Base-by-base conservation (phyloP, 1,140 invertebrate genomes). In the Conus ventricosus region DNA sequence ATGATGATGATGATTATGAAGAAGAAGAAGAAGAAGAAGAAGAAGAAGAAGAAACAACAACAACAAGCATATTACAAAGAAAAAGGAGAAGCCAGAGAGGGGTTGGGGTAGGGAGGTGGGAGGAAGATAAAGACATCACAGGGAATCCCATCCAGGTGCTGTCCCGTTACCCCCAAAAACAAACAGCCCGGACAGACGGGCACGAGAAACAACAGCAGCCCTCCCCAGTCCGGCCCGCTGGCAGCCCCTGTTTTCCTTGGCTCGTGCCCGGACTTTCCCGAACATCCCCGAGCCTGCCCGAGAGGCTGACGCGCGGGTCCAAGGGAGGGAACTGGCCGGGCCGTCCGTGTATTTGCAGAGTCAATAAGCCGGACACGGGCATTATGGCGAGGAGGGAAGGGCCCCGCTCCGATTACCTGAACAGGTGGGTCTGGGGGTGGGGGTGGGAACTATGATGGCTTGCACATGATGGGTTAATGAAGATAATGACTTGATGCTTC, bases 181-280 rank as follows among this genome's bases (percentile, higher is more conserved):
- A 13, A 71, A 23, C 67, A 71, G 1, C 23, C 20, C 6, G 67
- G 67, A 71, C 67, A 71, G 23, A n/a, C 67, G 6, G 15, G 67
- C 6, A 23, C 7, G 20, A n/a, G 23, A 71, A 71, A 11, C 39
- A 55, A 82, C 80, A 82, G 23, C 80, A 55, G 20, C 39, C 39
- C 27, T 82, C 80, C 54, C 80, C 27, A 10, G 15, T 23, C 10
- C 80, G 25, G 11, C 39, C 80, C n/a, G 25, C 57, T 54, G 53
- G 53, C 78, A 81, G 53, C 25, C 6, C 27, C 78, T 81, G 27
- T 81, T 71, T 81, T 27, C 78, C 78, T 81, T 81, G 78, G 27
- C 78, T 54, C 78, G 8, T 39, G 11, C 0, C n/a, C n/a, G 39
- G 80, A 54, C 5, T n/a, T 27, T 51, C 80, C 54, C 54, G 80